phyloP scores from a whole-genome alignment of 2,113 vertebrate genomes.

The Stercorarius parasiticus region DNA sequence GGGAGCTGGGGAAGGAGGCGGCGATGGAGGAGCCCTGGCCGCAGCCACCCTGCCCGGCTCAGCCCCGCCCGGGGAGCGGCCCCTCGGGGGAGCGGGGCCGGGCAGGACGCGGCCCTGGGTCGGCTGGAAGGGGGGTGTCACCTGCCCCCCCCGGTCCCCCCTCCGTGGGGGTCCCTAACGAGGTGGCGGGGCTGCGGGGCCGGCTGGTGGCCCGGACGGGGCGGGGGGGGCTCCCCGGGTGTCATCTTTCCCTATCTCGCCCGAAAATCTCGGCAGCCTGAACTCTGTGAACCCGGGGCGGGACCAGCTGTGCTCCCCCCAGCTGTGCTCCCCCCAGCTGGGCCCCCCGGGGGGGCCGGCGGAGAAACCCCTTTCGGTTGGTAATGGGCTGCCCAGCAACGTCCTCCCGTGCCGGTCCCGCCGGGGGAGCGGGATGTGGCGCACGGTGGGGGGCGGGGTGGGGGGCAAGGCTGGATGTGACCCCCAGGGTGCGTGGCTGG shows the following conservation, averaged over 20 bases:
- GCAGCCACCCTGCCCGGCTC: neutral
- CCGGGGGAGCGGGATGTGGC: neutral
- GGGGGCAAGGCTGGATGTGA: neutral
- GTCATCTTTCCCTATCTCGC: neutral
- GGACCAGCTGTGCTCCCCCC: neutral
- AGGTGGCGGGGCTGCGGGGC: neutral
- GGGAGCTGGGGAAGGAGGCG: neutral
- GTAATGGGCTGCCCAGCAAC: neutral
- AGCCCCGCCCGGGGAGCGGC: neutral
- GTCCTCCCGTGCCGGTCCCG: neutral
- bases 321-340: neutral
- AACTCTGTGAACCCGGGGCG: neutral
- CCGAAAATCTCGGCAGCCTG: neutral
- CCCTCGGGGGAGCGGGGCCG: neutral
- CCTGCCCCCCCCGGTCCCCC: neutral
- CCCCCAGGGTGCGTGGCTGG: neutral
- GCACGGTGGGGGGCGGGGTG: neutral
- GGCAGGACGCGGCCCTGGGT: neutral
- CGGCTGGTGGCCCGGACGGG: neutral
- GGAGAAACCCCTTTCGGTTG: neutral
- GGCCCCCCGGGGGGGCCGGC: neutral
- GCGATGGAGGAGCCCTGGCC: fast-evolving
- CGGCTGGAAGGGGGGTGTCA: neutral
- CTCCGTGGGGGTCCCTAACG: fast-evolving
- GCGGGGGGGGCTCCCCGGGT: neutral